Conservation (phyloP, 2,888 invertebrate species). For the Tridacna crocea region DNA sequence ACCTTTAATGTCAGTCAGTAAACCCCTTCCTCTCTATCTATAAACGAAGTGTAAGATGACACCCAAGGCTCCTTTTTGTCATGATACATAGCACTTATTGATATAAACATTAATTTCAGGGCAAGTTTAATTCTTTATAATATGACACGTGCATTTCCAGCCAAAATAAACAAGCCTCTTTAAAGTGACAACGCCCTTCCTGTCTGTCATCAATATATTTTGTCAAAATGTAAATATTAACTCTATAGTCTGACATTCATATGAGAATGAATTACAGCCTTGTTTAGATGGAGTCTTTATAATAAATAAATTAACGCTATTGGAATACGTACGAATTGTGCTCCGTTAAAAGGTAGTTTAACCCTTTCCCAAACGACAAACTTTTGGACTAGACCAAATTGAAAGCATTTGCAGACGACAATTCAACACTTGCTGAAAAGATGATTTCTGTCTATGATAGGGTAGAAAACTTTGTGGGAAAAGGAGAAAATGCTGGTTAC, state of each 20-base stretch:
- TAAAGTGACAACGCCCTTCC: constrained; percentile 26
- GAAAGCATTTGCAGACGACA: too few relatives aligned
- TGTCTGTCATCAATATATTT: constrained; percentile 9
- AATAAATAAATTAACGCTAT: constrained; percentile 26
- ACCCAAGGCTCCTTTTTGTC: too few relatives aligned
- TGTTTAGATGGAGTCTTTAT: constrained; percentile 19
- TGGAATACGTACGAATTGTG: not conserved
- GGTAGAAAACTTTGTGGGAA: too few relatives aligned
- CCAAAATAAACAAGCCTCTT: constrained; percentile 21
- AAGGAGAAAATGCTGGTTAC: too few relatives aligned
- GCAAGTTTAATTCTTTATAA: not conserved
- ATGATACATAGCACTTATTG: not conserved
- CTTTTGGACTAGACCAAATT: too few relatives aligned
- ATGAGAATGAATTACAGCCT: constrained; percentile 15
- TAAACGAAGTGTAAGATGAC: too few relatives aligned
- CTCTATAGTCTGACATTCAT: constrained; percentile 8
- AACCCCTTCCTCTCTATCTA: too few relatives aligned
- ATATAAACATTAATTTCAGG: not conserved
- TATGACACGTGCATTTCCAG: constrained; percentile 19
- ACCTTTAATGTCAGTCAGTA: too few relatives aligned
- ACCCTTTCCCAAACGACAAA: too few relatives aligned
- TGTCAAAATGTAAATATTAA: constrained; percentile 17
- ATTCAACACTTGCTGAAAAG: too few relatives aligned
- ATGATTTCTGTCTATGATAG: too few relatives aligned
- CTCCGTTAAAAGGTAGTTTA: too few relatives aligned